Evolutionary conservation across 2,888 invertebrate genomes (phyloP).

Genomic region (Dendrolimus pini): DNA sequence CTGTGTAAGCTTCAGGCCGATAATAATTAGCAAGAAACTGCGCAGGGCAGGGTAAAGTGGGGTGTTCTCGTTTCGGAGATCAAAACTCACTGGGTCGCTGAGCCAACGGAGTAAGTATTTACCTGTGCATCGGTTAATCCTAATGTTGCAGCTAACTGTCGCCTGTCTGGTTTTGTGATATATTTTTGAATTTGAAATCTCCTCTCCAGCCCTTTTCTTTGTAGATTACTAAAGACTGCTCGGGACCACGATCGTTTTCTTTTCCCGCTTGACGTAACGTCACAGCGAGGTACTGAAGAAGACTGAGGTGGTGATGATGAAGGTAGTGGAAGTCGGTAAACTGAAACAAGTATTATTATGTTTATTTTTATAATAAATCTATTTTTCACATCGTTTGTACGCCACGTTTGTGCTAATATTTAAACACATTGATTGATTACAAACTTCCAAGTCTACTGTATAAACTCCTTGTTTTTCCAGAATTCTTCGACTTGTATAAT

Average conservation of each 20-base stretch:
- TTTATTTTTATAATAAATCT: neutral
- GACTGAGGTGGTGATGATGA: slow-evolving; percentile 49
- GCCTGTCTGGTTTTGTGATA: slow-evolving; percentile 95
- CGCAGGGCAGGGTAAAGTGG: too few relatives aligned
- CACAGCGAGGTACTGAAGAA: slow-evolving; percentile 53
- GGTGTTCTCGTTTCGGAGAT: too few relatives aligned
- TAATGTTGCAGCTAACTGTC: slow-evolving; percentile 92
- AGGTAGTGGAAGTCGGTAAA: slow-evolving; percentile 60
- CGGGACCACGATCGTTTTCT: slow-evolving; percentile 96
- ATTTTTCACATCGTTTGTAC: neutral
- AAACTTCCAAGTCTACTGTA: too few relatives aligned
- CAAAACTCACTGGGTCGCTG: too few relatives aligned
- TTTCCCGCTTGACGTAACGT: slow-evolving; percentile 77
- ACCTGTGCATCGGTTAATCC: slow-evolving; percentile 97
- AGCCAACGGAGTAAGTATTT: slow-evolving; percentile 9
- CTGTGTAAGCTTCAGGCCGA: too few relatives aligned
- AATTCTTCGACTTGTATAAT: too few relatives aligned
- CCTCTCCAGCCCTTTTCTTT: slow-evolving; percentile 94
- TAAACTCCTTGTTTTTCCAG: too few relatives aligned
- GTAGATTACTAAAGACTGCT: slow-evolving; percentile 95
- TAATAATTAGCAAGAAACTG: too few relatives aligned
- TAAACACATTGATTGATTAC: too few relatives aligned
- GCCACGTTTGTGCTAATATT: too few relatives aligned
- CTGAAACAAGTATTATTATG: slow-evolving; percentile 26
- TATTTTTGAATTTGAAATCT: slow-evolving; percentile 96